These are phyloP conservation scores for Ophonus ardosiacus DNA, from an alignment of 2,888 invertebrate species.

Conservation along the genomic window DNA sequence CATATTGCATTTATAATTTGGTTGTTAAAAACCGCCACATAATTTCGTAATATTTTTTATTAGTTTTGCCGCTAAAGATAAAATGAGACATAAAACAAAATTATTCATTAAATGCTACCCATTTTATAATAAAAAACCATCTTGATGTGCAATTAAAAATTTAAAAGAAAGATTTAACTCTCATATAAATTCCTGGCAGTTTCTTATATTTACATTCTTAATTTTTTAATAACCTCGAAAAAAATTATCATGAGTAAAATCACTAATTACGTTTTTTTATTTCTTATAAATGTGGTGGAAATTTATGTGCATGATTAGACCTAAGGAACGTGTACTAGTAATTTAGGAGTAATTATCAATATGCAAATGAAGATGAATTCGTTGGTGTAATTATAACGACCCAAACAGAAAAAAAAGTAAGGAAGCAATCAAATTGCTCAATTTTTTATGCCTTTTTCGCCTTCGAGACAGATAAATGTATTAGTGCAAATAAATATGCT, in stretches of 20 bases:
- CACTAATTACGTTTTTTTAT: conserved; percentile 34
- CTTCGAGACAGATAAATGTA: no score
- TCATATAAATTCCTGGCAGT: conserved; percentile 18
- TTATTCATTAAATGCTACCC: not conserved
- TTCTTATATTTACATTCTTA: conserved; percentile 36
- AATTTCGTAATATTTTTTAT: no score
- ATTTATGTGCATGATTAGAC: not conserved
- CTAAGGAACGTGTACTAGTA: conserved; percentile 6
- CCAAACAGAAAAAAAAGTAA: not conserved
- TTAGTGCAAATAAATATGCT: no score
- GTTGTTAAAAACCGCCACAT: no score
- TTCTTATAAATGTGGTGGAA: not conserved
- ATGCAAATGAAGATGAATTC: conserved; percentile 21
- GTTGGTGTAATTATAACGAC: not conserved
- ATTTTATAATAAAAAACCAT: not conserved
- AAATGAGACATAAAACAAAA: conserved; percentile 30
- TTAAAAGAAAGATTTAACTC: conserved; percentile 25
- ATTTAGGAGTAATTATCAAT: conserved; percentile 28
- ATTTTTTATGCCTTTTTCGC: not conserved
- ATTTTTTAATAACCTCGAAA: conserved; percentile 39
- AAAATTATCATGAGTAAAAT: conserved; percentile 4
- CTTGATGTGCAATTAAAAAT: conserved; percentile 11
- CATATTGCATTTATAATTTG: no score
- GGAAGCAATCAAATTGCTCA: not conserved
- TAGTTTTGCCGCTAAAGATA: not conserved